phyloP scores from a whole-genome alignment of 1,140 invertebrate genomes.

The Habropoda laboriosa region DNA sequence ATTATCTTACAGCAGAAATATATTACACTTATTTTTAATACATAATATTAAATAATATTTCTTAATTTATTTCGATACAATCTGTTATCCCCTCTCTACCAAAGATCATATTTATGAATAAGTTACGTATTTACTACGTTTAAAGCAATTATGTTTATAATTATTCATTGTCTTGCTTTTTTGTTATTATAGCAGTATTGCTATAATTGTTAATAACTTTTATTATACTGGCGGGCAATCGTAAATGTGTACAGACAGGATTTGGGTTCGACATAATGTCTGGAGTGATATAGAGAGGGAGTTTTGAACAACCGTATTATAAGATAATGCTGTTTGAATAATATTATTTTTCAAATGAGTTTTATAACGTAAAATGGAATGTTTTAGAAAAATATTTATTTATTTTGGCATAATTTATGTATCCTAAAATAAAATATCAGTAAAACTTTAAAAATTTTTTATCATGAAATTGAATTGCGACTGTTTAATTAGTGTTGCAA shows the following conservation, averaged over 20 bases:
- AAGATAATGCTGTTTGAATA: background rate
- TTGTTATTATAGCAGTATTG: background rate
- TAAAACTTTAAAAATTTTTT: background rate
- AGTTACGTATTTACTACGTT: constrained; percentile 25
- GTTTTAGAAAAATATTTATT: background rate
- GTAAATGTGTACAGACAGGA: background rate
- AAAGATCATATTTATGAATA: background rate
- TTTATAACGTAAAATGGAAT: background rate
- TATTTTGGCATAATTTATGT: too few relatives aligned
- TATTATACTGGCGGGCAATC: background rate
- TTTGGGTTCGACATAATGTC: background rate
- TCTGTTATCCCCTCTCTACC: background rate
- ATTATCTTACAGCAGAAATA: background rate
- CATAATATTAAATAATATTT: background rate
- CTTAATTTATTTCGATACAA: background rate
- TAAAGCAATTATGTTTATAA: background rate
- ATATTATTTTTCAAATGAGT: background rate
- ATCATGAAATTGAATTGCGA: background rate
- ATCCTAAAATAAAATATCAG: background rate
- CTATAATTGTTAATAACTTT: constrained; percentile 9
- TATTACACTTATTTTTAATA: background rate
- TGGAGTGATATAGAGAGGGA: background rate
- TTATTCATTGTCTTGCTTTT: background rate
- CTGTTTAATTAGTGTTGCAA: too few relatives aligned
- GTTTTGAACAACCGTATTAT: background rate